A percentile compares a stretch with the other conserved stretches of the same genome.
phyloP scores from a whole-genome alignment of 2,797 vertebrate species.

The Phoeniculus purpureus region DNA sequence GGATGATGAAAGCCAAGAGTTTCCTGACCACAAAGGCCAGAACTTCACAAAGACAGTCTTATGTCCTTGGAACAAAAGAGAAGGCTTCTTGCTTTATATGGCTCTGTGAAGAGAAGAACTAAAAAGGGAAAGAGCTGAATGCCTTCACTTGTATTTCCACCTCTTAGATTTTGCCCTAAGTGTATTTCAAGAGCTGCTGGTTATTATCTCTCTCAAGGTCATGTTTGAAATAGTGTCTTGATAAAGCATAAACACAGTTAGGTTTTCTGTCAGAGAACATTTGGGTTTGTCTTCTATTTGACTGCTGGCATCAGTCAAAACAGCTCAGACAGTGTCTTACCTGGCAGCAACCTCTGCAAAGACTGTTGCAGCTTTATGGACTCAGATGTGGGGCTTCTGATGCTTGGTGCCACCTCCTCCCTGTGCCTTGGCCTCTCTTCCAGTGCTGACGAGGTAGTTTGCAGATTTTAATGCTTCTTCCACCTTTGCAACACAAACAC shows the following conservation, averaged over 20 bases:
- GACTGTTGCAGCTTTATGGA: neutral
- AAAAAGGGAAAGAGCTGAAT: neutral
- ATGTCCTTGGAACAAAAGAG: rapidly evolving
- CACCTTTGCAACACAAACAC: neutral
- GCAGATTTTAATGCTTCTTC: neutral
- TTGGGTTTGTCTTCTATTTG: neutral
- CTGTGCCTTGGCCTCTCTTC: neutral
- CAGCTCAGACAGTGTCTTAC: neutral
- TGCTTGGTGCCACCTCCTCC: neutral
- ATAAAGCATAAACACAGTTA: neutral
- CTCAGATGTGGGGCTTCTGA: rapidly evolving
- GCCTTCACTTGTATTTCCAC: neutral
- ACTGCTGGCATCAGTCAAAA: neutral
- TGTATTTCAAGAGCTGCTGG: neutral
- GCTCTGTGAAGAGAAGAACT: neutral
- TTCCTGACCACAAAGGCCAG: neutral
- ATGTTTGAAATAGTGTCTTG: neutral
- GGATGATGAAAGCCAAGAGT: neutral
- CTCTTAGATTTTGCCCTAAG: neutral
- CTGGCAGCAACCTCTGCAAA: neutral
- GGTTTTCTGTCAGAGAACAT: neutral
- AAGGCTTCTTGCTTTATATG: too few species aligned
- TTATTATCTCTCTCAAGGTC: neutral
- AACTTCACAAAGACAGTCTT: neutral
- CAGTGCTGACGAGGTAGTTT: rapidly evolving